Evolutionary conservation across 2,888 invertebrate genomes (phyloP), one percentile per base, ranked within the genome.

Genomic region (Amphiduros pacificus): DNA sequence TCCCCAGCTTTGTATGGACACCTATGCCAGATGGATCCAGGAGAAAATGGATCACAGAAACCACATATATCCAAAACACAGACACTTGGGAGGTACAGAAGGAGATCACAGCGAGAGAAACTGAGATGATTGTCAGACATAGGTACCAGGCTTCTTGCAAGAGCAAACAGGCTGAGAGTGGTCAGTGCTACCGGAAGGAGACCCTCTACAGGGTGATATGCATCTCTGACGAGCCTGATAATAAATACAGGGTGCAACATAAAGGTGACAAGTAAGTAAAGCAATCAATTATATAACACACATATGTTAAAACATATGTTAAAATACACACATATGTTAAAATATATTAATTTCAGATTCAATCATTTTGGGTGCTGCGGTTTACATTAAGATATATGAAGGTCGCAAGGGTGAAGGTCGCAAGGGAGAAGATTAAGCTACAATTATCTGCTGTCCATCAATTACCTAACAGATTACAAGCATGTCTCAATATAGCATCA

Each of bases 31-130:
- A 55, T 28, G 55, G 55, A 5, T 54, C 36, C 2, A 51, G 53
- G 50, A 60, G 67, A 53, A 66, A 56, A 48, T 68, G 68, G 68
- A n/a, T 61, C 50, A 62, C 66, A 22, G 44, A 60, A 36, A 68
- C 68, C 24, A 60, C 59, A 24, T 63, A 65, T 58, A 44, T 57
- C 55, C 54, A 48, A 32, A 64, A 66, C 53, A 57, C 66, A 31
- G 64, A 64, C 32, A 58, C 28, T 32, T 68, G 68, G 68, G 63
- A 58, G 52, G 63, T 51, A 11, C 62, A 65, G 60, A 65, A 60
- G 53, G 61, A 63, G 49, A 50, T 65, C 36, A 60, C 55, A 24
- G 57, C 58, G 14, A 50, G 40, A 26, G 56, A 62, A 49, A 62
- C 56, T 28, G 65, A 65, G 40, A 62, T 64, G 51, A 29, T 44